Percentiles rank a stretch among this genome's conserved stretches.
These are phyloP conservation scores for Leptopilina syphax DNA, from an alignment of 2,888 invertebrate genomes.

Conservation along the genomic window DNA sequence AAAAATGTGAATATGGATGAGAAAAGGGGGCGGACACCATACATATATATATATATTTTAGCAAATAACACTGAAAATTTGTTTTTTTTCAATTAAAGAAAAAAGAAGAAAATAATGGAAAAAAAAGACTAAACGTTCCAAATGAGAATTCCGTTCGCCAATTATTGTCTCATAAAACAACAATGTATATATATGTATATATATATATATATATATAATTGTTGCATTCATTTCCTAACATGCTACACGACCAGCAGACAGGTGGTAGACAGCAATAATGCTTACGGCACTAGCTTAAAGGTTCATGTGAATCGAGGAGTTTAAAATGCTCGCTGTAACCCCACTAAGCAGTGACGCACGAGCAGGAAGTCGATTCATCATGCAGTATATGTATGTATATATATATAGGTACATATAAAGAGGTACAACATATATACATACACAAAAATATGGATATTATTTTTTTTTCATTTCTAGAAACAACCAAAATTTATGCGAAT, in stretches of 20 bases:
- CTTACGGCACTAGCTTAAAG: slow-evolving; percentile 20
- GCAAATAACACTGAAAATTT: background rate
- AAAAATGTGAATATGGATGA: slow-evolving; percentile 9
- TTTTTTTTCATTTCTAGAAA: background rate
- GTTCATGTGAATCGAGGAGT: slow-evolving; percentile 38
- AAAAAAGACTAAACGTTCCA: slow-evolving; percentile 20
- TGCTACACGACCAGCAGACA: slow-evolving; percentile 52
- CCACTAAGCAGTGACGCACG: slow-evolving; percentile 24
- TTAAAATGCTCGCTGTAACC: slow-evolving; percentile 27
- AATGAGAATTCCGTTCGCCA: slow-evolving; percentile 6
- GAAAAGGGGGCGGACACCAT: background rate
- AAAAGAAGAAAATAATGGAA: background rate
- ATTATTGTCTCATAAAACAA: slow-evolving; percentile 26
- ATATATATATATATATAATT: background rate
- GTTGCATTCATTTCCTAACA: slow-evolving; percentile 33
- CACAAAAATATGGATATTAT: background rate
- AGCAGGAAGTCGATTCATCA: slow-evolving; percentile 28
- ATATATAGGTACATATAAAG: too few relatives aligned
- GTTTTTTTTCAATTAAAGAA: background rate
- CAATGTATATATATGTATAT: slow-evolving; percentile 3
- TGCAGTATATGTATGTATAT: slow-evolving; percentile 3
- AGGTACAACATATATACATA: too few relatives aligned
- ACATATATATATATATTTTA: too few relatives aligned
- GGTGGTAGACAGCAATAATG: slow-evolving; percentile 57
- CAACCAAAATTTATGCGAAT: slow-evolving; percentile 5